These are phyloP conservation scores for Rafetus swinhoei DNA, from an alignment of 2,113 vertebrate species.

Conservation along the genomic window DNA sequence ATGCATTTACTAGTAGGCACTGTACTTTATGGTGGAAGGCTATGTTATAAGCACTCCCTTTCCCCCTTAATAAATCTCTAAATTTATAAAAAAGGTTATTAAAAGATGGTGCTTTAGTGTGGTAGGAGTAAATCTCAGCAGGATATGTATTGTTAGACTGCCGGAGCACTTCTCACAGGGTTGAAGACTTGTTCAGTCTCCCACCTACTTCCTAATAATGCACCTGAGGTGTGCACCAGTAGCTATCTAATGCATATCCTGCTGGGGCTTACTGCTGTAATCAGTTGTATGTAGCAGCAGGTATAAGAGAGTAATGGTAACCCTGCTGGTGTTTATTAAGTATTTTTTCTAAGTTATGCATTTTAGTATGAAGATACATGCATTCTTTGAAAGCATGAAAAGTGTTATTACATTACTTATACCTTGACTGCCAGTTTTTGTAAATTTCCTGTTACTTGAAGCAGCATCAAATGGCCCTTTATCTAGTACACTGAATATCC, in stretches of 20 bases:
- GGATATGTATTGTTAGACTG: neutral
- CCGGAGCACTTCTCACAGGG: neutral
- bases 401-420: neutral
- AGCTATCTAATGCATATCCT: neutral
- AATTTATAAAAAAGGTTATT: neutral
- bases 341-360: neutral
- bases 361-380: neutral
- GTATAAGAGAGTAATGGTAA: neutral
- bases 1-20: neutral
- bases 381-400: neutral
- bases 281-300: neutral
- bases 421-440: neutral
- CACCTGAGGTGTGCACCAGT: neutral
- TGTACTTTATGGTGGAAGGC: neutral
- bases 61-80: neutral
- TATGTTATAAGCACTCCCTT: neutral
- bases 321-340: neutral
- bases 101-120: neutral
- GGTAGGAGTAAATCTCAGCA: neutral
- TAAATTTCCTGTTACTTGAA: neutral
- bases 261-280: neutral
- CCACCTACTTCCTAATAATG: neutral
- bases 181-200: neutral
- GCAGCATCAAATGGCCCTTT: neutral
- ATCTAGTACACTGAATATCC: neutral